Evolutionary conservation across 2,797 vertebrate species (phyloP), one percentile per base, ranked within the genome.

Genomic region (Lepus oiostolus): DNA sequence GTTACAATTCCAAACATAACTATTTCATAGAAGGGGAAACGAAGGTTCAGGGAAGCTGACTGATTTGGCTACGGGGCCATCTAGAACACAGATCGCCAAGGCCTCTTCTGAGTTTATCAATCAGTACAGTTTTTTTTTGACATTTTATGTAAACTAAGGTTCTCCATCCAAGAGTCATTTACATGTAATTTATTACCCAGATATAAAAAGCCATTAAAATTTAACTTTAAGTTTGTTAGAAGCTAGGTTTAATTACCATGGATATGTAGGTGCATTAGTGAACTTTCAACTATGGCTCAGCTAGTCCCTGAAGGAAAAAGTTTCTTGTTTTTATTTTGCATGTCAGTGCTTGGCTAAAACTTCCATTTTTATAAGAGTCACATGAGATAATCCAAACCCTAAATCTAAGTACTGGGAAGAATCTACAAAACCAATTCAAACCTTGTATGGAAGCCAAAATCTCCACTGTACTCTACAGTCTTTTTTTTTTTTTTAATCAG

Each of bases 221-320:
- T 97, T 97, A 97, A 95, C 96, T 95, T 94, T 76, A 90, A 91
- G 58, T 95, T 95, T 90, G 68, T 95, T 96, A 86, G 81, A 92
- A 94, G 60, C 76, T 71, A 54, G 65, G 85, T 86, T 93, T 96
- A 96, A 97, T 96, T 89, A 88, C 83, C 58, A 47, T 47, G 10
- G 70, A 74, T 87, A 10, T 96, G 83, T 72, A 70, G 22, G 63
- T 92, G 86, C 26, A 85, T 92, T 88, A 62, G 65, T 85, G 68
- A 85, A 79, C 88, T 89, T 87, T 47, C 80, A 96, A 52, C 16
- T 92, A 38, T 28, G 85, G n/a, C 32, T 79, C 28, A 42, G 32
- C 54, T 91, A 72, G 50, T 87, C 63, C 82, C 83, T 82, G 54
- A 93, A 92, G 93, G 52, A 65, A 92, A 95, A 90, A 38, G 32